Percentiles rank a stretch among this genome's conserved stretches.
Evolutionary conservation across 2,113 vertebrate species (phyloP).

Genomic region (Pelusios castaneus): DNA sequence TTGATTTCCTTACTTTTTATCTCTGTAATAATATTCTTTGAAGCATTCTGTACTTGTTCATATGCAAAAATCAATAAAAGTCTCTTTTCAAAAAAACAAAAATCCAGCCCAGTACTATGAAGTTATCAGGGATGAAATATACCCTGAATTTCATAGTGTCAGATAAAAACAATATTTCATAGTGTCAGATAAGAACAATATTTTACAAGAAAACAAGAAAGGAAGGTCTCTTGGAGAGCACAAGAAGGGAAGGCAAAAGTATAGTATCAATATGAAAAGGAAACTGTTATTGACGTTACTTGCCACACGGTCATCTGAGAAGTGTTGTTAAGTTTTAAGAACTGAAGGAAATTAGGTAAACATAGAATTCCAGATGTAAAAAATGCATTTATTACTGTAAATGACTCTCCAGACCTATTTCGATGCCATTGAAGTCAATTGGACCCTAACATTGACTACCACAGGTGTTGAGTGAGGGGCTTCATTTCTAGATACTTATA

Average conservation of each 20-base stretch:
- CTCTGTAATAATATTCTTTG: neutral
- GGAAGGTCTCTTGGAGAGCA: neutral
- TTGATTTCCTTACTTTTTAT: neutral
- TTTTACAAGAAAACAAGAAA: neutral
- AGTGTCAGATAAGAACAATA: fast-evolving
- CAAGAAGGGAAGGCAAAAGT: neutral
- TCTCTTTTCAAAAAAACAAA: neutral
- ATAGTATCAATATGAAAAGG: neutral
- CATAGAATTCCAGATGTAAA: neutral
- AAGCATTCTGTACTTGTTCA: neutral
- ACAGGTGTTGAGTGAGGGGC: neutral
- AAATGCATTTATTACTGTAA: neutral
- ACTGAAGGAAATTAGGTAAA: neutral
- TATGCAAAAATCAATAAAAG: neutral
- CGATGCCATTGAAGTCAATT: neutral
- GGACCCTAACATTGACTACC: neutral
- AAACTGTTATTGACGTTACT: neutral
- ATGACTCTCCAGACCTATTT: neutral
- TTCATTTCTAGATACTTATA: neutral
- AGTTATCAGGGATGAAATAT: neutral
- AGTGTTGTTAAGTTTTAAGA: neutral
- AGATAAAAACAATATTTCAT: neutral
- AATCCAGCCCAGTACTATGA: fast-evolving
- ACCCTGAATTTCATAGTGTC: neutral
- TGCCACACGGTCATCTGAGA: neutral